Evolutionary conservation across 2,888 invertebrate genomes (phyloP), one percentile per base, ranked within the genome.

Genomic region (Neria commutata): DNA sequence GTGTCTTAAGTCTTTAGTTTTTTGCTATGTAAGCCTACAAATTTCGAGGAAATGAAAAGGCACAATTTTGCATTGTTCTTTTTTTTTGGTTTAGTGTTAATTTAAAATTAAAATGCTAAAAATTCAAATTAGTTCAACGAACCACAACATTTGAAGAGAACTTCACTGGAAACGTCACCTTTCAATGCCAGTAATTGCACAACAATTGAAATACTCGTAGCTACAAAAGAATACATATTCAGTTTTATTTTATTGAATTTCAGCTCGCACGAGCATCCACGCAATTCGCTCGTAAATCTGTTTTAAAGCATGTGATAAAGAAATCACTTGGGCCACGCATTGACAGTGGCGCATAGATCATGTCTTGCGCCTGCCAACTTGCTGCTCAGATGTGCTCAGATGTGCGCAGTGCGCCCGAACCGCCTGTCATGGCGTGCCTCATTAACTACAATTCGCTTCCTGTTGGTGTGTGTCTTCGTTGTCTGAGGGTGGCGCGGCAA

Each of bases 391-490:
- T n/a, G n/a, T n/a, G n/a, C n/a, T n/a, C n/a, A n/a, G n/a, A n/a
- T n/a, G n/a, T n/a, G n/a, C n/a, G n/a, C n/a, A n/a, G n/a, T n/a
- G n/a, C n/a, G 37, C 37, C n/a, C 6, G 8, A 37, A n/a, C 37
- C n/a, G 37, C 37, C n/a, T 37, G 14, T 14, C 21, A 34, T 53
- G 60, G 66, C 65, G 66, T 67, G 70, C 67, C 65, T 71, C 71
- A 69, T 71, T 71, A 70, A 71, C 67, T 64, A 64, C 65, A 58
- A 64, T 60, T 21, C 65, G 66, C 67, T 71, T 71, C 71, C 71
- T 68, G 71, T 67, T 42, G 17, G 21, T 37, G 64, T 63, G 53
- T 42, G 47, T 60, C 49, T 56, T 60, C 48, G 24, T 49, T 48
- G 52, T 52, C 45, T 37, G 33, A 2, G 14, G 14, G 17, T 17